Base-by-base conservation (phyloP, 2,888 invertebrate genomes). In the Alcis repandata region DNA sequence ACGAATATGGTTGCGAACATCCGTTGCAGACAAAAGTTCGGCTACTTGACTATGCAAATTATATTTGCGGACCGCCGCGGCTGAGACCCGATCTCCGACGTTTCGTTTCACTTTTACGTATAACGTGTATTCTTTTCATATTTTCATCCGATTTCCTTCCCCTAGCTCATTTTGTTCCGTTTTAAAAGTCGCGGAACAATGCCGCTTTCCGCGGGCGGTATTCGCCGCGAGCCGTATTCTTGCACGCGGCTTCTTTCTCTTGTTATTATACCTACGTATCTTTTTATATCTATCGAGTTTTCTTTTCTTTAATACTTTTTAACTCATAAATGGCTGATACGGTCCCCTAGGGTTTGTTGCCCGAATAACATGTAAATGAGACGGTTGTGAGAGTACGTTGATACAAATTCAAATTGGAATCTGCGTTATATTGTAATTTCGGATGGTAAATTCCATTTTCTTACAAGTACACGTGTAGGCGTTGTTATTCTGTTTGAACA, bases 1-100 rank as follows among this genome's bases (percentile, higher is more conserved):
- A 88, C 91, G 93, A 90, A 91, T 92, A 92, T 91, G 93, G 90
- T 89, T 88, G 87, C 89, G 88, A 92, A 90, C 90, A 90, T 90
- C 91, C 90, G 91, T 80, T 86, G 88, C 92, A 92, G 90, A 92
- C 93, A 91, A 92, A 92, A 90, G 91, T 93, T 89, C 78, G 89
- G 86, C 91, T 92, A 94, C 91, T 94, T 93, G 93, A 83, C 91
- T 93, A 94, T 94, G 94, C 93, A 94, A 94, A 94, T 94, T 93
- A 93, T 93, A 93, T 94, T 94, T 94, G 93, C 93, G 88, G 93
- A 93, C 93, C 88, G 88, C 88, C 87, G 85, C 87, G 87, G 83
- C 84, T 84, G 88, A 86, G 90, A 88, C 88, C 86, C 90, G 91
- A 92, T 92, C 92, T 89, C 88, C 88, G 83, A 86, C 90, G 84